phyloP scores from a whole-genome alignment of 2,888 invertebrate genomes.

The Drosophila pseudotakahashii region DNA sequence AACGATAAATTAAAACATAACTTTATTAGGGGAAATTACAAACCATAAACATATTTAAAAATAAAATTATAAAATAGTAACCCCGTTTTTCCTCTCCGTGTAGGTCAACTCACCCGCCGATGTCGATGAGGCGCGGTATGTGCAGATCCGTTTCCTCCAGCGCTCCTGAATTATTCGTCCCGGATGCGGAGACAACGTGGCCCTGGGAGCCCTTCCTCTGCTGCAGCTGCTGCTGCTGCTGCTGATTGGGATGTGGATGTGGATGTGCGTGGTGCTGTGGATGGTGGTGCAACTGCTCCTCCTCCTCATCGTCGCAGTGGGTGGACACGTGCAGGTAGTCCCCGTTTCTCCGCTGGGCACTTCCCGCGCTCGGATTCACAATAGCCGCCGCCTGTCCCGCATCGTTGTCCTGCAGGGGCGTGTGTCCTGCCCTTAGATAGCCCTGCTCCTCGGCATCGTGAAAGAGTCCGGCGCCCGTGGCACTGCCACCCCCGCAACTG shows the following conservation, averaged over 20 bases:
- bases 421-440: conserved; percentile 78
- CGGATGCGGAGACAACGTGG: conserved; percentile 42
- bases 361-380: conserved; percentile 83
- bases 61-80: too few species aligned
- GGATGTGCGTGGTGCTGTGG: conserved; percentile 25
- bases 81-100: background rate
- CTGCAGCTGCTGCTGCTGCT: conserved; percentile 53
- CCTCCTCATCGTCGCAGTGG: conserved; percentile 87
- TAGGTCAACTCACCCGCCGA: conserved; percentile 86
- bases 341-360: conserved; percentile 86
- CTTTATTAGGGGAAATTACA: too few species aligned
- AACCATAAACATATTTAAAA: too few species aligned
- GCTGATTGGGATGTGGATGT: conserved; percentile 39
- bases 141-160: conserved; percentile 87
- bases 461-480: conserved; percentile 68
- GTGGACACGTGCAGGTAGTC: conserved; percentile 90
- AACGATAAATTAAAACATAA: background rate
- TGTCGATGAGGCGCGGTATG: conserved; percentile 87
- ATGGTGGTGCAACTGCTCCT: conserved; percentile 60
- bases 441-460: conserved; percentile 75
- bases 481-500: conserved; percentile 75
- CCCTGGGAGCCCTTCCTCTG: conserved; percentile 51
- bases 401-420: conserved; percentile 71
- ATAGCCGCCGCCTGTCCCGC: conserved; percentile 82
- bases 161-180: conserved; percentile 62